Conservation (phyloP, 2,113 vertebrate genomes). For the Acrocephalus kingi region DNA sequence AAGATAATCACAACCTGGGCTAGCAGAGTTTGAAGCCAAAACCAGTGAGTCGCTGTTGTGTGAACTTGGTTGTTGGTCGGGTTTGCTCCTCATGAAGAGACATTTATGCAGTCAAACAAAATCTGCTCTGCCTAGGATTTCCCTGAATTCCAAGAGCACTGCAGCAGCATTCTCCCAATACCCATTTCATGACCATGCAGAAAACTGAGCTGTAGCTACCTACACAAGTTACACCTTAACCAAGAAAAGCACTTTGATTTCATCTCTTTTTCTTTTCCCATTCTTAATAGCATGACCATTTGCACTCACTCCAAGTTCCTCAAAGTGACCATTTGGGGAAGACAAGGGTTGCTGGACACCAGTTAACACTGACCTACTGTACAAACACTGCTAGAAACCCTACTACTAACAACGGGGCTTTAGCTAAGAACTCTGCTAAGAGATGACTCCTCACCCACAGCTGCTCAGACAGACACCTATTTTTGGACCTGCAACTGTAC, state of each 20-base stretch:
- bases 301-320: not conserved
- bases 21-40: not conserved
- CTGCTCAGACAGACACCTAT: not conserved
- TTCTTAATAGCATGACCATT: not conserved
- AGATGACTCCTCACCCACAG: not conserved
- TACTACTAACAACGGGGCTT: not conserved
- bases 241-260: not conserved
- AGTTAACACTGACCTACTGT: not conserved
- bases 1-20: not conserved
- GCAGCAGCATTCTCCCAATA: not conserved
- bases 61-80: not conserved
- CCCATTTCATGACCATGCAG: accelerated
- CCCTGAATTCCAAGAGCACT: not conserved
- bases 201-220: not conserved
- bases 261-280: not conserved
- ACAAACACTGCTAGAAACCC: not conserved
- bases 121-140: not conserved
- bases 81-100: not conserved
- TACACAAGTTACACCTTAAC: not conserved
- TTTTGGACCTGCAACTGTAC: not conserved
- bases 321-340: not conserved
- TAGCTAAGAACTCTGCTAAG: not conserved
- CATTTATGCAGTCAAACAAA: not conserved
- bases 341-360: not conserved
- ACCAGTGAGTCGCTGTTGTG: accelerated